Conservation (phyloP, 2,888 invertebrate genomes). For the Empis stercorea region DNA sequence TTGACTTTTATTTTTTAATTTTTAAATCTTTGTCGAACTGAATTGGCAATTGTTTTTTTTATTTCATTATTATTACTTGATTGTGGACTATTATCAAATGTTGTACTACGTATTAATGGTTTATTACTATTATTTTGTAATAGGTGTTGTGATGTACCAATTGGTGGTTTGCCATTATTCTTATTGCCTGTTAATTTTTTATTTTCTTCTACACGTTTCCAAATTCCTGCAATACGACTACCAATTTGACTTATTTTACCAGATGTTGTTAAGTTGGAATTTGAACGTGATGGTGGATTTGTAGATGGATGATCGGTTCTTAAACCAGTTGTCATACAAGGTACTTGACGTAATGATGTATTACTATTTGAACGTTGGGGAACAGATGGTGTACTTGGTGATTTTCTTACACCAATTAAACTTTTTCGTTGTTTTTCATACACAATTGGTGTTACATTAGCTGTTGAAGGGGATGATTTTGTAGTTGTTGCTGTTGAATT, state of each 20-base stretch:
- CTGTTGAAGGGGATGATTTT: conserved; percentile 11
- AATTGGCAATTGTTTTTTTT: too few species aligned
- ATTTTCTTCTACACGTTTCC: conserved; percentile 30
- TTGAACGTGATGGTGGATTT: conserved; percentile 34
- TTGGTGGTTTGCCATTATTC: conserved; percentile 14
- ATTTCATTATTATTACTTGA: neutral
- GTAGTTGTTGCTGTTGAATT: conserved; percentile 17
- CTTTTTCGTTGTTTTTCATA: conserved; percentile 10
- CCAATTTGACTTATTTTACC: conserved; percentile 28
- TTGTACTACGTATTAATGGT: conserved; percentile 29
- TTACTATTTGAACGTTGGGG: conserved; percentile 35
- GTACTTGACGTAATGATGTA: conserved; percentile 24
- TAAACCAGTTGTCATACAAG: conserved; percentile 13
- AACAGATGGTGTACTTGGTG: conserved; percentile 17
- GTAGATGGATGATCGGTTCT: conserved; percentile 25
- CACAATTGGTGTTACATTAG: neutral
- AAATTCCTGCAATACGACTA: conserved; percentile 34
- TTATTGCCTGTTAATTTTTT: conserved; percentile 9
- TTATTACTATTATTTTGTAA: neutral
- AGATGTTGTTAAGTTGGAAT: conserved; percentile 26
- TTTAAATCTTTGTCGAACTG: too few species aligned
- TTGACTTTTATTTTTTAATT: too few species aligned
- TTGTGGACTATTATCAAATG: conserved; percentile 29
- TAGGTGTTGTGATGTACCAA: conserved; percentile 6
- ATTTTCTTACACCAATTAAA: conserved; percentile 14